Conservation (phyloP, 2,797 vertebrate species). For the Lagodon rhomboides region DNA sequence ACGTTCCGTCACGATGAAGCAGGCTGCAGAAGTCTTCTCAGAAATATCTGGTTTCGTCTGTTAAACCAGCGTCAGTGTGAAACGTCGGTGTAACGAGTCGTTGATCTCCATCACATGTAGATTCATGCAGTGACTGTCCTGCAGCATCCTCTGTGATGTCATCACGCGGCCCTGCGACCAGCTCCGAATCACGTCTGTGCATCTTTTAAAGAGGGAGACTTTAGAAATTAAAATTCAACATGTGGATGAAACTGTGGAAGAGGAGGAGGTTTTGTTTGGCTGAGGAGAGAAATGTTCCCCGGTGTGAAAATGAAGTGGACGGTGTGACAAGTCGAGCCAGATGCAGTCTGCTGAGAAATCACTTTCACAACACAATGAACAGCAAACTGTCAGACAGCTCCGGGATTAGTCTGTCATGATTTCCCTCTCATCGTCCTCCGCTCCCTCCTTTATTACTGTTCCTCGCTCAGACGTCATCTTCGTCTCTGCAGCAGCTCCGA, state of each 20-base stretch:
- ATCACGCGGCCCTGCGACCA: too few relatives aligned
- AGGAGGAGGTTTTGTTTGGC: slow-evolving; percentile 3
- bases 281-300: slow-evolving; percentile 31
- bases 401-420: slow-evolving; percentile 58
- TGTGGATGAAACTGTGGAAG: background rate
- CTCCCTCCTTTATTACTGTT: slow-evolving; percentile 20
- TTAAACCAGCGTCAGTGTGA: too few relatives aligned
- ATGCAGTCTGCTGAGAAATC: slow-evolving; percentile 66
- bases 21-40: too few relatives aligned
- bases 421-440: slow-evolving; percentile 41
- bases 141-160: too few relatives aligned
- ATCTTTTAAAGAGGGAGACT: background rate
- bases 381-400: slow-evolving; percentile 45
- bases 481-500: slow-evolving; percentile 11
- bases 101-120: too few relatives aligned
- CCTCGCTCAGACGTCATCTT: slow-evolving; percentile 5
- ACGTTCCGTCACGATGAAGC: too few relatives aligned
- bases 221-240: slow-evolving; percentile 1
- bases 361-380: slow-evolving; percentile 55
- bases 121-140: too few relatives aligned
- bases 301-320: slow-evolving; percentile 45
- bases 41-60: too few relatives aligned
- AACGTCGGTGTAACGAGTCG: too few relatives aligned
- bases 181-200: too few relatives aligned
- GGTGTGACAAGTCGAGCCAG: slow-evolving; percentile 37